phyloP scores from a whole-genome alignment of 2,888 invertebrate species.

The Horisme vitalbata region DNA sequence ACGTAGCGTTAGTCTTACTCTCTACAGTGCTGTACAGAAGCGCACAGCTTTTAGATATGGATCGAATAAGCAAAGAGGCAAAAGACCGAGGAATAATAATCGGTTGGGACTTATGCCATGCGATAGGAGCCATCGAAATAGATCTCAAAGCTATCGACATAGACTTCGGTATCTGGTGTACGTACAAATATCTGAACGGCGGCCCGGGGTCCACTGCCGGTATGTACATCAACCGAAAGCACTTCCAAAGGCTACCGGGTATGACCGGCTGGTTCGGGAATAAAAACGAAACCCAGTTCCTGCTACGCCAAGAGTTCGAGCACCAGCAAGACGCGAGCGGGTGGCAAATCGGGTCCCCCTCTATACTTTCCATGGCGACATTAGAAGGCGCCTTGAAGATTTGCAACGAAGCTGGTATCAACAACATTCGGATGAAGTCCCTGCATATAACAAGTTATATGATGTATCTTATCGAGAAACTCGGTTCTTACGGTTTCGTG shows the following conservation, averaged over 20 bases:
- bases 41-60: constrained; percentile 66
- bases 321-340: constrained; percentile 63
- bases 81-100: constrained; percentile 55
- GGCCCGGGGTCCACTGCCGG: constrained; percentile 64
- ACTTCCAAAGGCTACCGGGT: constrained; percentile 59
- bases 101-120: constrained; percentile 71
- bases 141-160: constrained; percentile 59
- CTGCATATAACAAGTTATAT: constrained; percentile 65
- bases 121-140: constrained; percentile 59
- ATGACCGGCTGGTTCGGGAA: constrained; percentile 69
- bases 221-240: constrained; percentile 63
- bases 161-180: constrained; percentile 74
- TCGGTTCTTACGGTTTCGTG: constrained; percentile 51
- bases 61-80: constrained; percentile 56
- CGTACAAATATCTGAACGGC: constrained; percentile 71
- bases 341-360: constrained; percentile 66
- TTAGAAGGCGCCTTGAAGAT: constrained; percentile 64
- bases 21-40: constrained; percentile 64
- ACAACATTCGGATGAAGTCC: constrained; percentile 63
- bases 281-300: constrained; percentile 58
- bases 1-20: constrained; percentile 58
- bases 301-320: constrained; percentile 61
- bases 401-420: constrained; percentile 58
- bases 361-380: constrained; percentile 60
- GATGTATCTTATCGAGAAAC: constrained; percentile 63